Percentiles rank a stretch among this genome's conserved stretches.
These are phyloP conservation scores for Tachypleus tridentatus DNA, from an alignment of 1,140 invertebrate genomes.

Conservation along the genomic window DNA sequence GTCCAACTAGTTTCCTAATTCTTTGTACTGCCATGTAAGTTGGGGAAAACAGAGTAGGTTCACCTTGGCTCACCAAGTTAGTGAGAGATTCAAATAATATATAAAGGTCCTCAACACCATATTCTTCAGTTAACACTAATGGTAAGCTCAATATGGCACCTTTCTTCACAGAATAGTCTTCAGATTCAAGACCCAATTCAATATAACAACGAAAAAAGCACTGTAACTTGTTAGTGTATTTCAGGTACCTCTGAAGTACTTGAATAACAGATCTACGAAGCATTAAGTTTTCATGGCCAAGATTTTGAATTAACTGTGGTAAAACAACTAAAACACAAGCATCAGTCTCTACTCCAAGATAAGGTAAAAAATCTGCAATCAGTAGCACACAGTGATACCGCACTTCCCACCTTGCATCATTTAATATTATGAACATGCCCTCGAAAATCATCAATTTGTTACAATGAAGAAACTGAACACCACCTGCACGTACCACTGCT, in stretches of 20 bases:
- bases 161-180: slow-evolving; percentile 18
- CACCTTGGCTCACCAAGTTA: slow-evolving; percentile 21
- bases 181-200: slow-evolving; percentile 20
- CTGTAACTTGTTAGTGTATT: slow-evolving; percentile 24
- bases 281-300: slow-evolving; percentile 21
- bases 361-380: slow-evolving; percentile 11
- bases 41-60: slow-evolving; percentile 25
- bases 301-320: slow-evolving; percentile 15
- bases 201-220: slow-evolving; percentile 21
- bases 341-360: slow-evolving; percentile 12
- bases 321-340: slow-evolving; percentile 12
- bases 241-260: slow-evolving; percentile 23
- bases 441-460: slow-evolving; percentile 11
- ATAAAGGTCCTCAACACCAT: slow-evolving; percentile 23
- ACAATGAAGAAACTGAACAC: slow-evolving; percentile 9
- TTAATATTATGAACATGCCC: slow-evolving; percentile 11
- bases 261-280: slow-evolving; percentile 16
- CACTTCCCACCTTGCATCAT: slow-evolving; percentile 20
- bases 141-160: slow-evolving; percentile 21
- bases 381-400: slow-evolving; percentile 19
- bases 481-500: slow-evolving; percentile 9
- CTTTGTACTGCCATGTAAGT: slow-evolving; percentile 25
- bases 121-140: slow-evolving; percentile 24
- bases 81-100: slow-evolving; percentile 21
- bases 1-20: slow-evolving; percentile 22